A percentile compares a stretch with the other conserved stretches of the same genome.
These are phyloP conservation scores for Drosophila mayaguana DNA, from an alignment of 2,888 invertebrate genomes.

Conservation along the genomic window DNA sequence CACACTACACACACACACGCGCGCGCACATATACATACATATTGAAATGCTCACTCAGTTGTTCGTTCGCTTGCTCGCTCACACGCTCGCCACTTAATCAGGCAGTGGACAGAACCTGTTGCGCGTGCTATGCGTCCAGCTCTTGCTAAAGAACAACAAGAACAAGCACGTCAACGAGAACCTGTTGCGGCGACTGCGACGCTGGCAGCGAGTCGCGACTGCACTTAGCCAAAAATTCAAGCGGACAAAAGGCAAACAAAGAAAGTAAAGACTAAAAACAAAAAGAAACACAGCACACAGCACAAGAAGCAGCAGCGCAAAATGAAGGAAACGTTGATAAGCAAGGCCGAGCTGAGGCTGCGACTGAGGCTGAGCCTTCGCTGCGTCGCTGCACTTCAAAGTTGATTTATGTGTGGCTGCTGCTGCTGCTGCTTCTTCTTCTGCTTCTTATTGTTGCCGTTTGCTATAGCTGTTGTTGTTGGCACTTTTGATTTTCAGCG, in stretches of 20 bases:
- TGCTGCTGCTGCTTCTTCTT: neutral
- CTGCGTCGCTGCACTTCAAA: constrained; percentile 73
- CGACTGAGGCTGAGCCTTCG: constrained; percentile 19
- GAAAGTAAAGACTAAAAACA: constrained; percentile 67
- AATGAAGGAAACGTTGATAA: constrained; percentile 68
- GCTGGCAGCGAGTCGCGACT: constrained; percentile 22
- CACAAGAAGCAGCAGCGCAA: constrained; percentile 39
- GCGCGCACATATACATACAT: neutral
- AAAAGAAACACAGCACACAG: constrained; percentile 59
- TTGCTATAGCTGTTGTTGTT: constrained; percentile 44
- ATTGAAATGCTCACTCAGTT: constrained; percentile 23
- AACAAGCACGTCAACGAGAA: constrained; percentile 53
- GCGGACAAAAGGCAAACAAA: constrained; percentile 69
- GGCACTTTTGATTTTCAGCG: constrained; percentile 76
- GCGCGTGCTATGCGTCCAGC: constrained; percentile 74
- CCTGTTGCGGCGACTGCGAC: constrained; percentile 68
- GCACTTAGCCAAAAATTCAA: constrained; percentile 72
- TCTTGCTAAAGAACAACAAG: constrained; percentile 51
- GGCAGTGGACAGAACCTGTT: constrained; percentile 72
- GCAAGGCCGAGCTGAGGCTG: constrained; percentile 65
- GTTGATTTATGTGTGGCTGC: constrained; percentile 70
- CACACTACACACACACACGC: constrained; percentile 20
- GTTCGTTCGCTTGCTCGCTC: constrained; percentile 5
- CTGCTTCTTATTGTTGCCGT: constrained; percentile 36
- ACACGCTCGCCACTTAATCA: constrained; percentile 60